phyloP scores from a whole-genome alignment of 2,113 vertebrate species.

The Oplegnathus fasciatus region DNA sequence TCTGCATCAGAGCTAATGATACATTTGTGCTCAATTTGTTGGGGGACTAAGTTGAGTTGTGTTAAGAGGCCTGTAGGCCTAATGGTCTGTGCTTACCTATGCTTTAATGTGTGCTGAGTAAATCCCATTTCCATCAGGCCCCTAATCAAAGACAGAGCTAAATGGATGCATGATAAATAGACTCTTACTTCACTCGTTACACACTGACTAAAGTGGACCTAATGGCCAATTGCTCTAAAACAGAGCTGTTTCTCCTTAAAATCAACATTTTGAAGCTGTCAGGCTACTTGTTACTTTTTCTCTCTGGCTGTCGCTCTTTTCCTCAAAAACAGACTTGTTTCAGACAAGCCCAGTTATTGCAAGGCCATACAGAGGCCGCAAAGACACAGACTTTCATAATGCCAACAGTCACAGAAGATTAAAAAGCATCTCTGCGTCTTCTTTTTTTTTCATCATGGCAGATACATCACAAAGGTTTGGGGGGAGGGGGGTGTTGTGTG shows the following conservation, averaged over 20 bases:
- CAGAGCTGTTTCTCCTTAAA: conserved; percentile 5
- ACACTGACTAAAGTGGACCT: conserved; percentile 36
- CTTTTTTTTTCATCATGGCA: conserved; percentile 70
- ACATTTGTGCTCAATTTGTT: conserved; percentile 57
- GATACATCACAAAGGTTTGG: conserved; percentile 73
- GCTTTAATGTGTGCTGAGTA: conserved; percentile 70
- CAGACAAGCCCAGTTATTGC: conserved; percentile 68
- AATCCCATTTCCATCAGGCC: conserved; percentile 66
- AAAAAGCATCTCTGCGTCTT: conserved; percentile 70
- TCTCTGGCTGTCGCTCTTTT: conserved; percentile 12
- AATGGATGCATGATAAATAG: conserved; percentile 59
- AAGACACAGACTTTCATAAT: conserved; percentile 63
- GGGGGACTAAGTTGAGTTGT: conserved; percentile 49
- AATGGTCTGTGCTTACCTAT: conserved; percentile 65
- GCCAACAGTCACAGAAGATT: conserved; percentile 73
- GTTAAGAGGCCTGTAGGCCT: conserved; percentile 62
- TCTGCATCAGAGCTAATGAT: conserved; percentile 54
- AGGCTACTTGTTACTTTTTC: not conserved
- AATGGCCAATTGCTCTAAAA: conserved; percentile 11
- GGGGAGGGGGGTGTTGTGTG: conserved; percentile 26
- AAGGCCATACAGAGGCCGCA: conserved; percentile 51
- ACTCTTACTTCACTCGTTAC: conserved; percentile 46
- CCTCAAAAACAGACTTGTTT: conserved; percentile 36
- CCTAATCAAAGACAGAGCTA: conserved; percentile 65
- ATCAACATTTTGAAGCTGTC: conserved; percentile 7